Conservation (phyloP, 2,113 vertebrate genomes). For the Salvelinus sp. region DNA sequence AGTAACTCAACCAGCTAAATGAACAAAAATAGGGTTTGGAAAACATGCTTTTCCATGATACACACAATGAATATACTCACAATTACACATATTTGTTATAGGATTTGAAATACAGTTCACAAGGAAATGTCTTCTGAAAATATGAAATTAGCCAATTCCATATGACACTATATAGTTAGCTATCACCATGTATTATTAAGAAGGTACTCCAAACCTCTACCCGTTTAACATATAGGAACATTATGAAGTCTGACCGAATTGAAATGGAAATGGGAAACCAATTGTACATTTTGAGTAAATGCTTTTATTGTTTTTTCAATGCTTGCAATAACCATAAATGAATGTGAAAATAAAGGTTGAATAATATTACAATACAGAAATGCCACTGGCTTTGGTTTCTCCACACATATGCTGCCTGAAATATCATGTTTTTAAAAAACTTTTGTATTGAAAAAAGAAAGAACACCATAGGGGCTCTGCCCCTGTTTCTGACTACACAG, state of each 20-base stretch:
- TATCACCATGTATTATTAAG: not conserved
- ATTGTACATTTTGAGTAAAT: constrained; percentile 69
- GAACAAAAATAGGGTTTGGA: constrained; percentile 11
- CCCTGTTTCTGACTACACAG: constrained; percentile 82
- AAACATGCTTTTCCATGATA: constrained; percentile 16
- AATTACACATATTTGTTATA: not conserved
- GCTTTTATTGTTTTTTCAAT: constrained; percentile 72
- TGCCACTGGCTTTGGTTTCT: constrained; percentile 77
- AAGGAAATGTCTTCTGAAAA: constrained; percentile 27
- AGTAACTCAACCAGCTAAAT: constrained; percentile 8
- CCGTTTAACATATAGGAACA: not conserved
- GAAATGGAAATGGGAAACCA: constrained; percentile 67
- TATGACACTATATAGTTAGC: not conserved
- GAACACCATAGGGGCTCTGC: constrained; percentile 85
- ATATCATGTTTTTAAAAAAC: constrained; percentile 52
- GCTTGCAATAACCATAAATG: constrained; percentile 69
- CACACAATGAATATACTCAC: constrained; percentile 1
- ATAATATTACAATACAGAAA: constrained; percentile 74
- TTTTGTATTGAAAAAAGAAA: constrained; percentile 54
- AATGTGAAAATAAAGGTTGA: constrained; percentile 71
- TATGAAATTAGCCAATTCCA: constrained; percentile 10
- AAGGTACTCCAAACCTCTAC: not conserved
- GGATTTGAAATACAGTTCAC: constrained; percentile 28
- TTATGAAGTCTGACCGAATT: constrained; percentile 13
- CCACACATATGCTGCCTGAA: constrained; percentile 85